These are phyloP conservation scores for Cavia porcellus DNA, from an alignment of 2,113 vertebrate species.

Conservation along the genomic window DNA sequence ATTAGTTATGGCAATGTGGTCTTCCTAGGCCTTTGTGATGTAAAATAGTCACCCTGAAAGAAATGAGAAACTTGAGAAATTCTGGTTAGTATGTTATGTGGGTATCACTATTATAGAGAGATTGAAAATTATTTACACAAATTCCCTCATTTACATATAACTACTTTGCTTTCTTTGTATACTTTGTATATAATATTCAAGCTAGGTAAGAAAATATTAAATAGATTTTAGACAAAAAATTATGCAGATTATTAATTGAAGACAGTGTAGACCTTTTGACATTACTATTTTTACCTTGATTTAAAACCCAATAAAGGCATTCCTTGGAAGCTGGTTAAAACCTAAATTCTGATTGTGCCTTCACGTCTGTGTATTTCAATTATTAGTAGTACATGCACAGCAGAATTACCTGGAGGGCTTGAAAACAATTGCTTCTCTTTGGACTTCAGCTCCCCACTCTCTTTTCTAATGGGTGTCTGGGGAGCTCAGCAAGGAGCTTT, in stretches of 20 bases:
- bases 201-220: background rate
- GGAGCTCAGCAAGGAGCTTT: background rate
- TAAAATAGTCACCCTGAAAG: slow-evolving; percentile 15
- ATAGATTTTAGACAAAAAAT: background rate
- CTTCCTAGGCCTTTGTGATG: background rate
- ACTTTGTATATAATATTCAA: background rate
- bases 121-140: background rate
- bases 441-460: background rate
- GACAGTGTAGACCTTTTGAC: background rate
- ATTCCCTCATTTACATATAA: background rate
- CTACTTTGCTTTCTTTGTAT: background rate
- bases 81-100: background rate
- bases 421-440: background rate
- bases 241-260: slow-evolving; percentile 41
- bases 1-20: slow-evolving; percentile 59
- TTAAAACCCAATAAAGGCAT: background rate
- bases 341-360: background rate
- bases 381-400: background rate
- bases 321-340: background rate
- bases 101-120: background rate
- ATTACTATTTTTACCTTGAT: background rate
- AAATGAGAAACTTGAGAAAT: slow-evolving; percentile 46
- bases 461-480: background rate
- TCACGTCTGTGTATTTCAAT: background rate
- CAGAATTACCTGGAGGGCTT: background rate